Conservation (phyloP, 2,113 vertebrate genomes). For the Corynorhinus townsendii region DNA sequence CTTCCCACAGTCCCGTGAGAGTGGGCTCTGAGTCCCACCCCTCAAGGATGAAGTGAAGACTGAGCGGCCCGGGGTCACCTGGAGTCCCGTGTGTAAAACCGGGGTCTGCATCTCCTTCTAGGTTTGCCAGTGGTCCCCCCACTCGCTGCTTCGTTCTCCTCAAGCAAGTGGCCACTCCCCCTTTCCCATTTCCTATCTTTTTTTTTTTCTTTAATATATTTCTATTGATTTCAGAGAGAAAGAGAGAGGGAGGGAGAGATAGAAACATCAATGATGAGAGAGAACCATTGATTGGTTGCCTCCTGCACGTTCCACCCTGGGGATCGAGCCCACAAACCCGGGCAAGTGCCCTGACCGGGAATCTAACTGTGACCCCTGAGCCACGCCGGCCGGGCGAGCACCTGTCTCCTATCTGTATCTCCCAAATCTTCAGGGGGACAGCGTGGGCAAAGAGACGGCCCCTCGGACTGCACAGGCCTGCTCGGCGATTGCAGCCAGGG, state of each 20-base stretch:
- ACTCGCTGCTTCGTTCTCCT: accelerated
- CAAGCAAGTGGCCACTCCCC: accelerated
- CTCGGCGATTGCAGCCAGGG: accelerated
- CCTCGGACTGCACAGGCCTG: accelerated
- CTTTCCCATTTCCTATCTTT: neutral
- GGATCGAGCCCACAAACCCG: too few relatives aligned
- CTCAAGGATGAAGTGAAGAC: accelerated
- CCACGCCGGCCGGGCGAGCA: too few relatives aligned
- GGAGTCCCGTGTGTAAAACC: accelerated
- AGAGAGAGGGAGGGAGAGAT: too few relatives aligned
- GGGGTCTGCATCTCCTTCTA: accelerated
- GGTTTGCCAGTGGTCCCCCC: accelerated
- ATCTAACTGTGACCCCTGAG: too few relatives aligned
- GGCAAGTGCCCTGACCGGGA: too few relatives aligned
- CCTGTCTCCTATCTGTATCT: neutral
- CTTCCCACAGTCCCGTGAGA: accelerated
- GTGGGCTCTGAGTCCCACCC: too few relatives aligned
- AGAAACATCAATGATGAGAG: too few relatives aligned
- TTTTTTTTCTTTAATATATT: too few relatives aligned
- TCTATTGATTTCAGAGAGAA: too few relatives aligned
- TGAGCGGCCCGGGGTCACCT: accelerated
- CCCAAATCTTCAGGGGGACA: accelerated
- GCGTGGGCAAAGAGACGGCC: accelerated
- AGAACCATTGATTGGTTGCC: too few relatives aligned
- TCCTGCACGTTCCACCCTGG: too few relatives aligned